These are phyloP conservation scores for Clistopyga incitator DNA, from an alignment of 2,888 invertebrate species.

Conservation along the genomic window DNA sequence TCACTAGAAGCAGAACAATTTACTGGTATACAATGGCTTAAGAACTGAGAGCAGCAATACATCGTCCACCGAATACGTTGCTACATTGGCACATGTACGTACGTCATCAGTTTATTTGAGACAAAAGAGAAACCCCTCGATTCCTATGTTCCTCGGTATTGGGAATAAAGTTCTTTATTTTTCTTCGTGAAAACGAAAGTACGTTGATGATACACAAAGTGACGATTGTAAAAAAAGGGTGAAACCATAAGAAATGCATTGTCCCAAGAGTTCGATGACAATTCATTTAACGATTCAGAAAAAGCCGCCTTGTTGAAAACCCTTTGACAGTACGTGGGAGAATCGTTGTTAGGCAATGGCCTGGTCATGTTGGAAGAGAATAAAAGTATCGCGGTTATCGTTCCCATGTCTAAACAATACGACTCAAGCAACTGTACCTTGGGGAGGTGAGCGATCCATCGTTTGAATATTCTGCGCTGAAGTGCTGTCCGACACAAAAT, in stretches of 20 bases:
- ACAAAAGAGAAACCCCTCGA: too few relatives aligned
- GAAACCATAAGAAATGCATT: too few relatives aligned
- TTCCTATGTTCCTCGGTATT: too few relatives aligned
- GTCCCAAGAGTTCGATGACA: too few relatives aligned
- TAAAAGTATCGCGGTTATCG: not conserved
- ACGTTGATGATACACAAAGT: not conserved
- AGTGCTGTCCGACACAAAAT: slow-evolving; percentile 47
- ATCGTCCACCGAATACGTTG: not conserved
- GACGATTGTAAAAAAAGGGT: too few relatives aligned
- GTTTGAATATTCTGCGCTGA: slow-evolving; percentile 23
- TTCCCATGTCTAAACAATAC: not conserved
- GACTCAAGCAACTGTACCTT: not conserved
- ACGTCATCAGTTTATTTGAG: too few relatives aligned
- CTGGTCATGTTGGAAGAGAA: not conserved
- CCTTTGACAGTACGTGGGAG: not conserved
- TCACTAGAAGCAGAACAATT: slow-evolving; percentile 40
- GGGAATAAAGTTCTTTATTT: too few relatives aligned
- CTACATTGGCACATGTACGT: too few relatives aligned
- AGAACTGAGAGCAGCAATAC: slow-evolving; percentile 3
- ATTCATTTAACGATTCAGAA: too few relatives aligned
- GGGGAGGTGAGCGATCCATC: slow-evolving; percentile 6
- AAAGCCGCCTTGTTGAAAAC: too few relatives aligned
- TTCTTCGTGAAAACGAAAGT: not conserved
- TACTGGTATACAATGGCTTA: slow-evolving; percentile 34
- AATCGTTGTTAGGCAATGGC: not conserved